Percentiles rank a stretch among this genome's conserved stretches.
These are phyloP conservation scores for Peromyscus melanophrys DNA, from an alignment of 2,797 vertebrate species.

Conservation along the genomic window DNA sequence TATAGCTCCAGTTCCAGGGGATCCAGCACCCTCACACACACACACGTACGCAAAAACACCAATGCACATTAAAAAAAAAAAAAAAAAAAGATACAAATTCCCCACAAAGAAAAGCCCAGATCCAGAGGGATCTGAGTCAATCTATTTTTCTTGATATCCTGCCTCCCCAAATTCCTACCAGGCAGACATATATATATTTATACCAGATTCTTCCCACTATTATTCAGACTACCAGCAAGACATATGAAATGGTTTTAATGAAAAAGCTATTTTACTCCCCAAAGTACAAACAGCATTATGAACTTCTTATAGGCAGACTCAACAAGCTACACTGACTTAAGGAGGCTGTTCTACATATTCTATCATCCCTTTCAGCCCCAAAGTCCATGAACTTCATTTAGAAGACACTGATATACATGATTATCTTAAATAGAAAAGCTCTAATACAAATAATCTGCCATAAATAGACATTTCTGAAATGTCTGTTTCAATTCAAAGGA, in stretches of 20 bases:
- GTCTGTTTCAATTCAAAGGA: constrained; percentile 15
- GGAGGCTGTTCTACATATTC: neutral
- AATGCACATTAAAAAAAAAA: no score
- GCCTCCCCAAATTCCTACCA: neutral
- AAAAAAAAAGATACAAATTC: neutral
- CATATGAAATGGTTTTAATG: constrained; percentile 35
- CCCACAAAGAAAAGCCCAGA: neutral
- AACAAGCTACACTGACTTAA: neutral
- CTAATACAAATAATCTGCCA: constrained; percentile 25
- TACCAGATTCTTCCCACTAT: neutral
- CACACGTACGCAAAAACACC: no score
- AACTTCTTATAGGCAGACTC: neutral
- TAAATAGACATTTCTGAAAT: constrained; percentile 40
- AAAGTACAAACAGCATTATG: constrained; percentile 41
- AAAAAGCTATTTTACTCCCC: constrained; percentile 63
- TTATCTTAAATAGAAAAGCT: neutral
- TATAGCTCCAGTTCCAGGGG: no score
- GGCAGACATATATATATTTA: neutral
- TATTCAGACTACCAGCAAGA: neutral
- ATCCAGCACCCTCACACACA: no score
- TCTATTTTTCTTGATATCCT: neutral
- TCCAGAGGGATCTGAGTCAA: neutral
- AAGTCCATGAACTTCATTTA: neutral
- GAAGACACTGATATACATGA: neutral
- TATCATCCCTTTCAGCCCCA: neutral